Conservation (phyloP, 2,888 invertebrate species). For the Hydropsyche betteni region DNA sequence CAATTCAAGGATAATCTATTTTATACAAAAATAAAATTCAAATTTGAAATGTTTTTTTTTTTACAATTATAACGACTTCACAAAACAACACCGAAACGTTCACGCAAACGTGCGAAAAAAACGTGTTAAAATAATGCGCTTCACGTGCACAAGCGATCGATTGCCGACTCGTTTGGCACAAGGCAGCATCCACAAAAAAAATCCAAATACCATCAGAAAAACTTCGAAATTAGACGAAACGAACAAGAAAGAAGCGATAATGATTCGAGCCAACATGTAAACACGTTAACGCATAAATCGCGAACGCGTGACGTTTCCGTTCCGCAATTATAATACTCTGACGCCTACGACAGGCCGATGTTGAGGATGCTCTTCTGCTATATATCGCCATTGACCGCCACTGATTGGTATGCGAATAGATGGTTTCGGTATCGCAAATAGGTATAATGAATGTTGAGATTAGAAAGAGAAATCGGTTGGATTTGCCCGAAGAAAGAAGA, state of each 20-base stretch:
- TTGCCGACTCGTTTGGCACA: constrained; percentile 8
- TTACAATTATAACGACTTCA: too few relatives aligned
- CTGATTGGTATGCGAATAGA: constrained; percentile 38
- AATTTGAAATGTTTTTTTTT: too few relatives aligned
- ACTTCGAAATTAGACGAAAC: too few relatives aligned
- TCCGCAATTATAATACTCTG: constrained; percentile 34
- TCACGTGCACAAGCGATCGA: not conserved
- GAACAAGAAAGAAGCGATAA: too few relatives aligned
- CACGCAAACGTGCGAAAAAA: too few relatives aligned
- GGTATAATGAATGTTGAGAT: not conserved
- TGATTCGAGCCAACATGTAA: constrained; percentile 3
- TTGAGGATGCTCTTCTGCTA: not conserved
- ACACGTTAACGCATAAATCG: constrained; percentile 28
- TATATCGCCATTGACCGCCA: constrained; percentile 39
- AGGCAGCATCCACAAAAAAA: not conserved
- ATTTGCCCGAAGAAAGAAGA: too few relatives aligned
- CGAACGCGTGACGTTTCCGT: constrained; percentile 20
- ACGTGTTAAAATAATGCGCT: constrained; percentile 3
- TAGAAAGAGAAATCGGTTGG: too few relatives aligned
- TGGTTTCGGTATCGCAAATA: constrained; percentile 31
- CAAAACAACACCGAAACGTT: too few relatives aligned
- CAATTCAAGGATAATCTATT: too few relatives aligned
- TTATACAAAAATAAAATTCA: too few relatives aligned
- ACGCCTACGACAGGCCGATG: constrained; percentile 32
- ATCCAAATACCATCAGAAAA: too few relatives aligned